Base-by-base conservation (phyloP, 2,888 invertebrate genomes). In the Dolichomitus sp. region DNA sequence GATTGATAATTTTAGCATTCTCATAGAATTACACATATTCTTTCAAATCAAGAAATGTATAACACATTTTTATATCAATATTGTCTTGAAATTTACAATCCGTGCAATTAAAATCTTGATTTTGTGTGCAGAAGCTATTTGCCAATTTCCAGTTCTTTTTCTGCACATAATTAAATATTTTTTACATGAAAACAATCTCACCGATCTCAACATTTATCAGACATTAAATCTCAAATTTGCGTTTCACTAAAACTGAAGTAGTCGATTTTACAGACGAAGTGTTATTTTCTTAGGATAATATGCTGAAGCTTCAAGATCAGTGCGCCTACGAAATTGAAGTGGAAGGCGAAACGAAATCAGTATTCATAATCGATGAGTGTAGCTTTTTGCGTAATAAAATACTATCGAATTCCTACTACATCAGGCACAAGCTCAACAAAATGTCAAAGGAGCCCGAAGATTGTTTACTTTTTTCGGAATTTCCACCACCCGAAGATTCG, bases 331-430 rank as follows among this genome's bases (percentile, higher is more conserved):
- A 90, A 63, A 74, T 73, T 12, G 87, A 89, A 68, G 85, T 82
- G 4, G 88, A 85, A 1, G 85, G 86, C 37, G 89, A 90, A 63
- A 57, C 33, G 0, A 88, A 81, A 57, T 76, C 73, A 14, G 79
- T 82, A 17, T 89, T 88, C 42, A 81, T 90, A 14, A 87, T 93
- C 5, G 93, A 93, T 63, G 90, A 92, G 63, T 87, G 86, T 48
- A 91, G 91, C 74, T 84, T 91, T 27, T 68, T 93, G 23, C 87
- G 92, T 19, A 89, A 91, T 65, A 80, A 87, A 69, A 92, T 93
- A 66, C 77, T 93, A 66, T 80, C 87, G 0, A 89, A 91, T 83
- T 89, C 88, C 42, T 90, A 92, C 81, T 90, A 89, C 54, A 75
- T 91, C 69, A 83, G 87, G 30, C 87, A 87, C 17, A 91, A 88